phyloP scores from a whole-genome alignment of 1,140 invertebrate species.

The Aphelenchoides besseyi region DNA sequence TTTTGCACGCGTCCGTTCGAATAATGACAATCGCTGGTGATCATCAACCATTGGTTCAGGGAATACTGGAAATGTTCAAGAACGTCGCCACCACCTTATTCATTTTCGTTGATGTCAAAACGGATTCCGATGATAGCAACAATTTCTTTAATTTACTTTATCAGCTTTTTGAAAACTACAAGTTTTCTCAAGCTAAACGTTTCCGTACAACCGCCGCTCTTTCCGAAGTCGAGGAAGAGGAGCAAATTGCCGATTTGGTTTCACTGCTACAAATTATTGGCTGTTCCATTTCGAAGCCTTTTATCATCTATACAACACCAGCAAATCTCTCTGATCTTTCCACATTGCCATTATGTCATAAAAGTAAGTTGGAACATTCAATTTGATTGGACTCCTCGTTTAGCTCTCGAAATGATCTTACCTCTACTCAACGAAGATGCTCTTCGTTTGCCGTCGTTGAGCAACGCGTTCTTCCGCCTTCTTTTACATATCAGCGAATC shows the following conservation, averaged over 20 bases:
- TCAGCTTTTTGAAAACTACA: slow-evolving; percentile 6
- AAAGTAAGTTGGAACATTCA: slow-evolving; percentile 11
- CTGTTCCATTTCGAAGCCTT: slow-evolving; percentile 11
- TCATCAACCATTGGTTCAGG: not conserved
- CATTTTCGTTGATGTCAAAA: slow-evolving; percentile 21
- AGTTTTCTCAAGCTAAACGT: slow-evolving; percentile 1
- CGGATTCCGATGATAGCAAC: not conserved
- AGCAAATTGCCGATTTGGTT: slow-evolving; percentile 19
- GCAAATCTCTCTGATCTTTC: not conserved
- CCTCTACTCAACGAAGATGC: slow-evolving; percentile 7
- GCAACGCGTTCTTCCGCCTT: slow-evolving; percentile 22
- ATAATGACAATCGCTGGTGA: slow-evolving; percentile 13
- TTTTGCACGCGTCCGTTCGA: not conserved
- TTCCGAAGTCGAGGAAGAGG: slow-evolving; percentile 14
- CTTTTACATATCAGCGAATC: slow-evolving; percentile 5
- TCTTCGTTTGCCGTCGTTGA: slow-evolving; percentile 13
- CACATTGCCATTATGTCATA: slow-evolving; percentile 13
- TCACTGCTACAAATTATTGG: slow-evolving; percentile 11
- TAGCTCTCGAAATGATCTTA: slow-evolving; percentile 19
- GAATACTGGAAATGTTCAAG: slow-evolving; percentile 11
- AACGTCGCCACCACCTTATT: slow-evolving; percentile 22
- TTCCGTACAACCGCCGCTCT: slow-evolving; percentile 1
- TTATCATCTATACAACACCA: slow-evolving; percentile 1
- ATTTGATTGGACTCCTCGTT: not conserved
- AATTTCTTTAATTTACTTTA: slow-evolving; percentile 11